phyloP scores from a whole-genome alignment of 2,113 vertebrate species.

The Urocynchramus pylzowi region DNA sequence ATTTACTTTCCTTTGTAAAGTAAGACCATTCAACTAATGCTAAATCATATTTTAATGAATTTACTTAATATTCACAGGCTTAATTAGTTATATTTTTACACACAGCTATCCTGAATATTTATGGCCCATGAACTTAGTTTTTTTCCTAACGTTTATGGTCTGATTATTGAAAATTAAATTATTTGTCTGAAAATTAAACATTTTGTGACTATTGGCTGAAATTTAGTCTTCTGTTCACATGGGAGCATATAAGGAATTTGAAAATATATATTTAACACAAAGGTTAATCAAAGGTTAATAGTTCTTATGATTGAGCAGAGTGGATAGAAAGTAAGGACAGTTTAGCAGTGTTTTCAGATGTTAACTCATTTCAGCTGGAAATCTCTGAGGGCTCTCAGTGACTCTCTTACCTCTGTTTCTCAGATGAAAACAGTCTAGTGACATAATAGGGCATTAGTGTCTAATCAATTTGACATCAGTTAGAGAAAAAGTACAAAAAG shows the following conservation, averaged over 20 bases:
- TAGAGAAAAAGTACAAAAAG: neutral
- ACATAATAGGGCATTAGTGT: neutral
- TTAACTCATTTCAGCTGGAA: constrained; percentile 24
- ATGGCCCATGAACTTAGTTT: neutral
- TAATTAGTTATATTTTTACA: neutral
- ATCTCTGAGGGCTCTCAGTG: neutral
- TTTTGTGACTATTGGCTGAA: neutral
- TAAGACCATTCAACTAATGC: neutral
- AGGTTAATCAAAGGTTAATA: neutral
- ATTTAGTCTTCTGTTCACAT: neutral
- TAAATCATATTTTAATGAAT: neutral
- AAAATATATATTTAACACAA: constrained; percentile 1
- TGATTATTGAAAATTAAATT: neutral
- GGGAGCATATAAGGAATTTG: neutral
- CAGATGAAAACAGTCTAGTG: neutral
- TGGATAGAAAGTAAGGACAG: neutral
- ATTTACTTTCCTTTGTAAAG: neutral
- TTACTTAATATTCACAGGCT: neutral
- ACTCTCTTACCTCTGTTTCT: neutral
- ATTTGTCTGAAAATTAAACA: neutral
- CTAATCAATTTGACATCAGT: neutral
- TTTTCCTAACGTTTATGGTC: neutral
- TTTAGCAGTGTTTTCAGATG: neutral
- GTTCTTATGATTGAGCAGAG: neutral
- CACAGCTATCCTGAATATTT: neutral